Evolutionary conservation across 2,797 vertebrate species (phyloP).

Genomic region (Siniperca obscura): DNA sequence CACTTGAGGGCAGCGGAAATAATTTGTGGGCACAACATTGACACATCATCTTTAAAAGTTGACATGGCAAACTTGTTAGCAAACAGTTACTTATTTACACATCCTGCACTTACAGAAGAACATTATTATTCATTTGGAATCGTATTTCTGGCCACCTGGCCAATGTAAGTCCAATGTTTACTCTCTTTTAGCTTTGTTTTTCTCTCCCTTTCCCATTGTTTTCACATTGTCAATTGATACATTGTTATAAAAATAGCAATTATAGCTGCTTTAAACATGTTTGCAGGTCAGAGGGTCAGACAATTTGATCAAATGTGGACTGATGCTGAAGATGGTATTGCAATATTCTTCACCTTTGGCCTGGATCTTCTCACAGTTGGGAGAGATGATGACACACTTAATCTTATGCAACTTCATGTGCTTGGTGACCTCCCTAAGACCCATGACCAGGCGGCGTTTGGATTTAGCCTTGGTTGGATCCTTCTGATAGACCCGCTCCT

Average conservation of each 20-base stretch:
- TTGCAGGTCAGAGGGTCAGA: background rate
- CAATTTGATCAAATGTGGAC: background rate
- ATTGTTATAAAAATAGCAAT: background rate
- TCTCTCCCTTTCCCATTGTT: background rate
- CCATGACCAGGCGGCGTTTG: conserved; percentile 97
- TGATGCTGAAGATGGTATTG: background rate
- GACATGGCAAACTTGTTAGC: background rate
- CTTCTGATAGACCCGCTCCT: conserved; percentile 96
- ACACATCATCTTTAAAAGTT: background rate
- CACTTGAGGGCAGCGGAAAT: background rate
- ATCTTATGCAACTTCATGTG: conserved; percentile 98
- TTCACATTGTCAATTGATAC: background rate
- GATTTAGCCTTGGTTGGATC: conserved; percentile 96
- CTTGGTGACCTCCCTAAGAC: conserved; percentile 97
- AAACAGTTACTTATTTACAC: background rate
- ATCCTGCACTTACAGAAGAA: background rate
- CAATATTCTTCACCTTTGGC: conserved; percentile 89
- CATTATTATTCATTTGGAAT: background rate
- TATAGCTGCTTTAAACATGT: background rate
- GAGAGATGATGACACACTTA: conserved; percentile 98
- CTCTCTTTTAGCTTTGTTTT: background rate
- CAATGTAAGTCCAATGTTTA: background rate
- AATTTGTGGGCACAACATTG: background rate
- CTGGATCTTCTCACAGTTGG: conserved; percentile 99
- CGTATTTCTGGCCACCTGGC: background rate